Evolutionary conservation across 2,888 invertebrate species (phyloP), one percentile per base, ranked within the genome.

Genomic region (Cacoxenus indagator): DNA sequence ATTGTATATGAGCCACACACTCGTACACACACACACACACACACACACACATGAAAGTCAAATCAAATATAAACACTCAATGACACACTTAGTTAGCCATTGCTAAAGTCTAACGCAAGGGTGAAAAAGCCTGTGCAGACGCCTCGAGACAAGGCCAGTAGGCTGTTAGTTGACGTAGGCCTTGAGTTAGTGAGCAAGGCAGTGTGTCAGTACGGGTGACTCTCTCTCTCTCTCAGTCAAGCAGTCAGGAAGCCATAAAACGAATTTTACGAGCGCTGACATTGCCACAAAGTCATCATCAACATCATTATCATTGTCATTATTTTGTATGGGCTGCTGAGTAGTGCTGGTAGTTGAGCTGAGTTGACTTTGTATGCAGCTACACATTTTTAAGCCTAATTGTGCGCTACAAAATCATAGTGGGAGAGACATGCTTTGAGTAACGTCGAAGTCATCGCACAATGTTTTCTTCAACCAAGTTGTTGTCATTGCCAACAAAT

Each of bases 221-320:
- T 70, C 76, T 17, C 51, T 76, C 72, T 76, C 77, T 77, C 82
- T 82, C 77, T 72, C 73, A 75, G 75, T 73, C 72, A 73, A 75
- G 75, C 78, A 77, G 73, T 70, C 65, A 65, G 76, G 75, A 67
- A 67, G 79, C 78, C 82, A 81, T 81, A 81, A 81, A 81, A 81
- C 79, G 83, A 76, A 82, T 82, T 81, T 81, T 81, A 81, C 76
- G 81, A 76, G 70, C 67, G 69, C 70, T 67, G 62, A 76, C 82
- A 73, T 24, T 24, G n/a, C 43, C 45, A 17, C 61, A 62, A 45
- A 43, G 51, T 51, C 51, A 51, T 51, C 51, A 51, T 51, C 51
- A 51, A 17, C 51, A 51, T 51, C 51, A 51, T 51, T 22, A 51
- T 51, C 51, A 51, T 51, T 22, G 22, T 22, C 51, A 51, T 51